Evolutionary conservation across 92 coral and sea anemone genomes (phyloP).

Genomic region (Phenganax marumi): DNA sequence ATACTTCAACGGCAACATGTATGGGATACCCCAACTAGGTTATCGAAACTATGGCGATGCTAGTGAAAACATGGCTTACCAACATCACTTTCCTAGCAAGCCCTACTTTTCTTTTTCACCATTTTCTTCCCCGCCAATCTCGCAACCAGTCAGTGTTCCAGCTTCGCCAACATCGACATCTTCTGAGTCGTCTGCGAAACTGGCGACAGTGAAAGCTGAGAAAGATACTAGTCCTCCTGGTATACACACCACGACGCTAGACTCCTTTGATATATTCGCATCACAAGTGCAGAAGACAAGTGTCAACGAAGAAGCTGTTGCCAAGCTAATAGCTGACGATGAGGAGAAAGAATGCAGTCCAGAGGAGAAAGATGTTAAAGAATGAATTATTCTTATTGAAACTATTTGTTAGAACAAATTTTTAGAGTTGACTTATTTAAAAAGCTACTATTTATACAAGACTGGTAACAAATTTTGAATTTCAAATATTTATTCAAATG

Average conservation of each 20-base stretch:
- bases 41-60: conserved; percentile 34
- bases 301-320: not conserved
- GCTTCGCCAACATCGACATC: not conserved
- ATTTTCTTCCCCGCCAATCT: not conserved
- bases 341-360: not conserved
- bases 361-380: not conserved
- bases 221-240: not conserved
- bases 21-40: not conserved
- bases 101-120: conserved; percentile 12
- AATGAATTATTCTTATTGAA: not conserved
- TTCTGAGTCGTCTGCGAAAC: not conserved
- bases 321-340: not conserved
- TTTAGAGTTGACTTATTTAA: not conserved
- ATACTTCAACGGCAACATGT: conserved; percentile 1
- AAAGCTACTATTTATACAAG: not conserved
- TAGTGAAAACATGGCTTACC: conserved; percentile 1
- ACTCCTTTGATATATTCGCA: not conserved
- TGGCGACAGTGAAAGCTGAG: not conserved
- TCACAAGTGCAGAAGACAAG: not conserved
- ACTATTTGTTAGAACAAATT: not conserved
- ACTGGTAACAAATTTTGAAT: not conserved
- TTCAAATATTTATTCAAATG: not conserved
- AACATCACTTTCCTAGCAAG: conserved; percentile 13
- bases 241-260: not conserved
- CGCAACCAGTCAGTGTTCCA: not conserved